Evolutionary conservation across 2,888 invertebrate genomes (phyloP), one percentile per base, ranked within the genome.

Genomic region (Andrena fulva): DNA sequence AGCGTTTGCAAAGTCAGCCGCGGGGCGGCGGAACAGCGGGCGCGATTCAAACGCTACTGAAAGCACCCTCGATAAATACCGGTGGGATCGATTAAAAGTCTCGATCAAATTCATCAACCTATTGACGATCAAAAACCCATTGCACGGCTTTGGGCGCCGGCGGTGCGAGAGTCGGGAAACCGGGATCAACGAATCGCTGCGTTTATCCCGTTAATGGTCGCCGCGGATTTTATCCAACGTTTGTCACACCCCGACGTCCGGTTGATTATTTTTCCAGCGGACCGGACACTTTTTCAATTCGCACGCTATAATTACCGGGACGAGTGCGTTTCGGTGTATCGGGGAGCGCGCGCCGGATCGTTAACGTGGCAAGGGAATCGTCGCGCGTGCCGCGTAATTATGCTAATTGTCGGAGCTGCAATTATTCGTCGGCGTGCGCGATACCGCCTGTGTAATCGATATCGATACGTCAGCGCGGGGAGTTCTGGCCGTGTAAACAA

Each of bases 181-280:
- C 52, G 35, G 67, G 54, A 33, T 66, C 56, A 63, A 33, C 24
- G 62, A 62, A 52, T 69, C 76, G 76, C 24, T 3, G 24, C 29
- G 69, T 24, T 70, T 70, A 76, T 76, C 63, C 76, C 63, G 42
- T 76, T 76, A 76, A 76, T 69, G 75, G 69, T 29, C 75, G 6
- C 29, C 69, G 69, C 42, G 60, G 62, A 75, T 67, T 60, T 42
- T 31, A 12, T 31, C 24, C 31, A 20, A 60, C 62, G 60, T 71
- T 48, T 31, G 29, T 7, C 24, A 3, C 56, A n/a, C 42, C 66
- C 7, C 59, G 27, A 29, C 16, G n/a, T 4, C 27, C 63, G 48
- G 64, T 64, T 71, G 63, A 77, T 77, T 77, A 77, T 77, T 71
- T 66, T 71, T 64, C 64, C 64, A 42, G 7, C 5, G 27, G 35